Percentiles rank a stretch among this genome's conserved stretches.
Conservation (phyloP, 2,113 vertebrate species). For the Xyrauchen texanus region DNA sequence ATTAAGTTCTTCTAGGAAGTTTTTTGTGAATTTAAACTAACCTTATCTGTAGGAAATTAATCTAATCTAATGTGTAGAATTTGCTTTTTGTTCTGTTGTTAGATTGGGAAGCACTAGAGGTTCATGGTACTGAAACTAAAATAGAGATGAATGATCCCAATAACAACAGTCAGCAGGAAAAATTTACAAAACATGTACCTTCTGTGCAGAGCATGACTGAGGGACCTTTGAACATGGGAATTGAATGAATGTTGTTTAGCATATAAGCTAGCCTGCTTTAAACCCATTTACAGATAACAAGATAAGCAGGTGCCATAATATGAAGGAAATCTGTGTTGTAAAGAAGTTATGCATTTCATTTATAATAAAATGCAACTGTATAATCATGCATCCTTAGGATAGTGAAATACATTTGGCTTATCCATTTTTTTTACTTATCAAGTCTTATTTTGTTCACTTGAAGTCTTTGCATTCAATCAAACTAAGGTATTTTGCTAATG, state of each 20-base stretch:
- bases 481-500: no score
- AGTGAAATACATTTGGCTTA: no score
- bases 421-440: no score
- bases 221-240: constrained; percentile 50
- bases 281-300: constrained; percentile 46
- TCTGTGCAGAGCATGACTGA: constrained; percentile 50
- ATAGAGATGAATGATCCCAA: not conserved
- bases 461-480: no score
- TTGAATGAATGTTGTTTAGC: constrained; percentile 29
- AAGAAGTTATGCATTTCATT: no score
- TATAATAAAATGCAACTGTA: no score
- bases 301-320: not conserved
- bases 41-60: no score
- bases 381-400: no score
- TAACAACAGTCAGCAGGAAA: not conserved
- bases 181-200: constrained; percentile 20
- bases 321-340: no score
- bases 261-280: constrained; percentile 34
- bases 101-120: not conserved
- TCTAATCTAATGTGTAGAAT: not conserved
- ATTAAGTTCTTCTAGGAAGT: no score
- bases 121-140: not conserved
- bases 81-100: not conserved
- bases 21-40: no score
- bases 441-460: no score